Base-by-base conservation (phyloP, 2,797 vertebrate species). In the Callimico goeldii region DNA sequence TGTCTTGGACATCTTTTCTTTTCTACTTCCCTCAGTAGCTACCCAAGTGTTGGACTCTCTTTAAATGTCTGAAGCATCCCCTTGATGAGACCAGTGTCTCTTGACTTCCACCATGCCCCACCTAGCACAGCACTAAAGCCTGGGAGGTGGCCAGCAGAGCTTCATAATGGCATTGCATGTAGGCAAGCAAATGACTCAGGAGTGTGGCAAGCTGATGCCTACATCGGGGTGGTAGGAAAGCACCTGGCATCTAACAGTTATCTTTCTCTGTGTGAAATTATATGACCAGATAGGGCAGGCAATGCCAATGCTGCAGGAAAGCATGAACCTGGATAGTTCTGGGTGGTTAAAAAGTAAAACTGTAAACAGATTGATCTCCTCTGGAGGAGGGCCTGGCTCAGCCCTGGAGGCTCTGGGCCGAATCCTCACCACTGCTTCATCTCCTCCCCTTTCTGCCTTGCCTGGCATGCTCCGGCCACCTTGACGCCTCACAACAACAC, bases 261-360 rank as follows among this genome's bases (percentile, higher is more conserved):
- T 36, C 67, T 80, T 80, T 88, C 33, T 92, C 7, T 2, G 11
- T 17, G 36, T 36, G 55, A 87, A 93, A 43, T 83, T 93, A 55
- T 84, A 0, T 19, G 41, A 79, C 33, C 39, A 94, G n/a, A 76
- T 2, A 36, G 73, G 83, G 30, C 79, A 85, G 17, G 83, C 30
- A 22, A 24, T 39, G 26, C 8, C 7, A 7, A n/a, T n/a, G 28
- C 43, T 64, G 30, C 5, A 36, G 6, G 48, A 72, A 96, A 50
- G 22, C 13, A 48, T 41, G 77, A 90, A 61, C 11, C 64, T 41
- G 61, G 30, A 36, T 4, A 30, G 80, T 64, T 81, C 39, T 14
- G 72, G 7, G 41, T 43, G 33, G 64, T 90, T 94, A 67, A 83
- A 94, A 93, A 92, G 61, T n/a, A 93, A 94, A 86, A 61, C 79